Evolutionary conservation across 2,888 invertebrate species (phyloP).

Genomic region (Eupithecia subfuscata): DNA sequence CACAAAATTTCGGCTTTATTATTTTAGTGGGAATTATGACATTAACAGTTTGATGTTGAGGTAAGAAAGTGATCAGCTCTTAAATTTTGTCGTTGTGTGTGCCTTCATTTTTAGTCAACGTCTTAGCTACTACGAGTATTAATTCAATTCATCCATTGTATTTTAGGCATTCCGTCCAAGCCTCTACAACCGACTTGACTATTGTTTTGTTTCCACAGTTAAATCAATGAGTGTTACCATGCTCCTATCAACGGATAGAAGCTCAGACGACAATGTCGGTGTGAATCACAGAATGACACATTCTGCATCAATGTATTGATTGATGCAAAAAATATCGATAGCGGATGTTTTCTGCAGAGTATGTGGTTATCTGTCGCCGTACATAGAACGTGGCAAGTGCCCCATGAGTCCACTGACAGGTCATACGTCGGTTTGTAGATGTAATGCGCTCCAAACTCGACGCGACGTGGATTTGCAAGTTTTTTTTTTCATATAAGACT

Average conservation of each 20-base stretch:
- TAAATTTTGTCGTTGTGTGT: too few relatives aligned
- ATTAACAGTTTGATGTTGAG: too few relatives aligned
- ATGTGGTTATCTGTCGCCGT: slow-evolving; percentile 18
- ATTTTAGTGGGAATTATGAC: too few relatives aligned
- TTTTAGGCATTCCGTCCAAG: background rate
- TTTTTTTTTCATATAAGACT: too few relatives aligned
- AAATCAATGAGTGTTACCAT: background rate
- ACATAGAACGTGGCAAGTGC: slow-evolving; percentile 26
- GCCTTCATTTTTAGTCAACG: too few relatives aligned
- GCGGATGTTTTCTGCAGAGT: slow-evolving; percentile 36
- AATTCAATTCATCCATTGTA: too few relatives aligned
- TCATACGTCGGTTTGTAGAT: background rate
- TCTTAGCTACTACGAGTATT: too few relatives aligned
- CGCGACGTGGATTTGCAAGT: too few relatives aligned
- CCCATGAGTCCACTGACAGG: background rate
- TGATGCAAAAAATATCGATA: slow-evolving; percentile 46
- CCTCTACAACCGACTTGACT: background rate
- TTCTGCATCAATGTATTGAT: slow-evolving; percentile 56
- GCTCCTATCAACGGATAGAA: slow-evolving; percentile 26
- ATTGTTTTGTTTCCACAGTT: background rate
- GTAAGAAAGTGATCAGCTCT: too few relatives aligned
- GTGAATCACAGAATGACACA: slow-evolving; percentile 69
- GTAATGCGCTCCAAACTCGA: too few relatives aligned
- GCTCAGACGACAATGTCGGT: slow-evolving; percentile 53
- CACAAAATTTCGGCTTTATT: too few relatives aligned